A percentile compares a stretch with the other conserved stretches of the same genome.
Conservation (phyloP, 2,888 invertebrate genomes). For the Bellardia pandia region DNA sequence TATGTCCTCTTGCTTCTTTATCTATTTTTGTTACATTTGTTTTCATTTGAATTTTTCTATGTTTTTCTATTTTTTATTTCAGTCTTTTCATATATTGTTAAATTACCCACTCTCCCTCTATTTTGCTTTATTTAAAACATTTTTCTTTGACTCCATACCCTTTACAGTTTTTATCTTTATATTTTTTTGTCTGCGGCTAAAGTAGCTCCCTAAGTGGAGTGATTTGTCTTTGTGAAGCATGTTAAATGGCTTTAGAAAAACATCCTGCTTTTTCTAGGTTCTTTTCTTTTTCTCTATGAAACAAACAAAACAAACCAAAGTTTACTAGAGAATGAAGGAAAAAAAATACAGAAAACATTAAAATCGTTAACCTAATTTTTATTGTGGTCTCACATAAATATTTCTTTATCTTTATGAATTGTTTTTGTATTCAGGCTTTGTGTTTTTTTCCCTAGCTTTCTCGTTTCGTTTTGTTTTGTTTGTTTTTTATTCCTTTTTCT, state of each 20-base stretch:
- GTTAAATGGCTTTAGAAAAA: conserved; percentile 58
- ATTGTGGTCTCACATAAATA: conserved; percentile 74
- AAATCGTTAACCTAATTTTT: conserved; percentile 82
- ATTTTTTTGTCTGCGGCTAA: conserved; percentile 51
- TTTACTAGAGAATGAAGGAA: not conserved
- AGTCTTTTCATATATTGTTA: not conserved
- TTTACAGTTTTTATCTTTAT: conserved; percentile 44
- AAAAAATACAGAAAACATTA: conserved; percentile 64
- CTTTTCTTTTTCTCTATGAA: not conserved
- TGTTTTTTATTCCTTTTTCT: not conserved
- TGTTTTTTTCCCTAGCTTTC: conserved; percentile 33
- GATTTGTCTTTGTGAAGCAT: conserved; percentile 66
- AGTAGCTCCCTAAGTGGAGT: conserved; percentile 46
- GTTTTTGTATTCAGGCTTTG: conserved; percentile 60
- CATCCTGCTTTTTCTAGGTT: conserved; percentile 13
- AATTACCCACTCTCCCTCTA: conserved; percentile 13
- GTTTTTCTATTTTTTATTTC: not conserved
- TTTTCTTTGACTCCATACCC: not conserved
- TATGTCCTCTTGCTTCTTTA: not conserved
- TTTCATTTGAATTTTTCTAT: not conserved
- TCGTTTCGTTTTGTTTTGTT: not conserved
- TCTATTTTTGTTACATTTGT: conserved; percentile 11
- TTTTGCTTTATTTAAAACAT: not conserved
- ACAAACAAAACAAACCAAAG: conserved; percentile 29
- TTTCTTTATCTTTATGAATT: conserved; percentile 73